Percentiles rank a stretch among this genome's conserved stretches.
These are phyloP conservation scores for Calliphora vomitoria DNA, from an alignment of 2,888 invertebrate species.

Conservation along the genomic window DNA sequence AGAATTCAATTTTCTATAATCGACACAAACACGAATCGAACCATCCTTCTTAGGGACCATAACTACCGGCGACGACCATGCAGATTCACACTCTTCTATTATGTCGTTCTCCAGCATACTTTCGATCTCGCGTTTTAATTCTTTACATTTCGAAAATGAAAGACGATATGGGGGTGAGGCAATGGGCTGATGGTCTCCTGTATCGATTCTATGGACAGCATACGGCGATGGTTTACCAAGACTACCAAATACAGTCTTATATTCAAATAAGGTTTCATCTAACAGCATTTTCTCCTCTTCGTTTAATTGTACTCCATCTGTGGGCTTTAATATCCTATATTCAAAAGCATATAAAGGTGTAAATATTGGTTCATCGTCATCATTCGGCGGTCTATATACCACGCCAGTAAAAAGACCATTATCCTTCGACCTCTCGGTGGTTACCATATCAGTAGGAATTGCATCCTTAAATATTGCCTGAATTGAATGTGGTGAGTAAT, in stretches of 20 bases:
- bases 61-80: constrained; percentile 81
- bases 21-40: constrained; percentile 76
- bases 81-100: constrained; percentile 81
- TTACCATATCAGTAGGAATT: constrained; percentile 36
- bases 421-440: constrained; percentile 30
- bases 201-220: constrained; percentile 77
- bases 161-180: constrained; percentile 80
- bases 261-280: constrained; percentile 29
- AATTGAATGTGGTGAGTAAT: constrained; percentile 61
- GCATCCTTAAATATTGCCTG: constrained; percentile 58
- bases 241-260: constrained; percentile 36
- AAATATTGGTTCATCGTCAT: constrained; percentile 28
- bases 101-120: constrained; percentile 78
- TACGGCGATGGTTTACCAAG: constrained; percentile 46
- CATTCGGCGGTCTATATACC: constrained; percentile 17
- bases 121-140: constrained; percentile 75
- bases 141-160: constrained; percentile 75
- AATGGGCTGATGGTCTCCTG: constrained; percentile 78
- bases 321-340: constrained; percentile 36
- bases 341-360: constrained; percentile 37
- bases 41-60: constrained; percentile 79
- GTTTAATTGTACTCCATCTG: constrained; percentile 42
- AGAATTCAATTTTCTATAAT: constrained; percentile 78
- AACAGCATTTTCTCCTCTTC: constrained; percentile 26
- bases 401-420: constrained; percentile 1